Evolutionary conservation across 2,888 invertebrate genomes (phyloP).

Genomic region (Priocnemis perturbator): DNA sequence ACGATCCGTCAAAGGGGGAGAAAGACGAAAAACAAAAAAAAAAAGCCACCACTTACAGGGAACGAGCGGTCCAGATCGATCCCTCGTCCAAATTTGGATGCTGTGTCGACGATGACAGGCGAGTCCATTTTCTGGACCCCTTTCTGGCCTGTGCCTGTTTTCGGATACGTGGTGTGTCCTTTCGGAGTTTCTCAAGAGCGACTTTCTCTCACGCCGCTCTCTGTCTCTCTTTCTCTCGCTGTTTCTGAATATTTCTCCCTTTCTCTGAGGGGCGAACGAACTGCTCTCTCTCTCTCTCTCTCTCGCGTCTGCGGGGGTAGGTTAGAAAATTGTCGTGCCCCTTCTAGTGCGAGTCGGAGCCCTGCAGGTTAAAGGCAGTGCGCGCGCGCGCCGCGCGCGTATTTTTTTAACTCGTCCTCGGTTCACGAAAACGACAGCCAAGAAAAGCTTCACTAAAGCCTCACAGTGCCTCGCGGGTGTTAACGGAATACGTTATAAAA

Average conservation of each 20-base stretch:
- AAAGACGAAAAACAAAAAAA: constrained; percentile 25
- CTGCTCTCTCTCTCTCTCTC: neutral
- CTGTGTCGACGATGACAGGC: constrained; percentile 80
- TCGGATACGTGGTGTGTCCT: constrained; percentile 48
- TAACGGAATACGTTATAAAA: constrained; percentile 36
- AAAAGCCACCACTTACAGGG: constrained; percentile 75
- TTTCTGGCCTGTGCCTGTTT: constrained; percentile 43
- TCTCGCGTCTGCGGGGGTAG: too few species aligned
- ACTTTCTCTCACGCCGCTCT: neutral
- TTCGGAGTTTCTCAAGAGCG: neutral
- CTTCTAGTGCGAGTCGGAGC: too few species aligned
- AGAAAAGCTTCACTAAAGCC: constrained; percentile 30
- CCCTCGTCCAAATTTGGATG: constrained; percentile 78
- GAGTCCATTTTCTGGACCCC: constrained; percentile 77
- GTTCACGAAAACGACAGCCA: constrained; percentile 21
- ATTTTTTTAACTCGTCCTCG: constrained; percentile 9
- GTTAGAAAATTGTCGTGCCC: too few species aligned
- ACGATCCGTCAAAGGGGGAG: neutral
- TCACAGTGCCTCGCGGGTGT: constrained; percentile 31
- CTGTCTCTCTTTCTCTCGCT: constrained; percentile 1
- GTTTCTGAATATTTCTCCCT: neutral
- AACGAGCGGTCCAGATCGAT: constrained; percentile 72
- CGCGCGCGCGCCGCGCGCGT: neutral
- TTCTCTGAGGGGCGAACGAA: neutral
- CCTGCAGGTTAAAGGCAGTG: constrained; percentile 24